Evolutionary conservation across 2,113 vertebrate genomes (phyloP).

Genomic region (Erinaceus europaeus): DNA sequence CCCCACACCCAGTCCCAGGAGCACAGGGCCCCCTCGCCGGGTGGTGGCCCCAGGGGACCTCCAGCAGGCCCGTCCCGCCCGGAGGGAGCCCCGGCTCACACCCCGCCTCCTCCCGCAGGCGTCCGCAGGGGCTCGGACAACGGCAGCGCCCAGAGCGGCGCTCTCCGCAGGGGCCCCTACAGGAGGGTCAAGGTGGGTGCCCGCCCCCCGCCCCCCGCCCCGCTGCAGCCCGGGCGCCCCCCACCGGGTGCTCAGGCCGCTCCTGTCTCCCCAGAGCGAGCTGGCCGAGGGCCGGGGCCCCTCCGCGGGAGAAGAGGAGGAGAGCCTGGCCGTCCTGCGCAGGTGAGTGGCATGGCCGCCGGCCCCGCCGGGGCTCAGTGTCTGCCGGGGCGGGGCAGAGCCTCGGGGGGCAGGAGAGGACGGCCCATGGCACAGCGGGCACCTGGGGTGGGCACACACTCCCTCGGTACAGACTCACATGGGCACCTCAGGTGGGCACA

Average conservation of each 20-base stretch:
- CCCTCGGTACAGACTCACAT: too few species aligned
- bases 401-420: neutral
- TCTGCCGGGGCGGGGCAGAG: neutral
- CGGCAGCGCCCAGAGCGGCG: slow-evolving; percentile 74
- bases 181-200: slow-evolving; percentile 85
- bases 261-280: slow-evolving; percentile 81
- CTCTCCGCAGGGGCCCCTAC: slow-evolving; percentile 79
- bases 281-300: slow-evolving; percentile 83
- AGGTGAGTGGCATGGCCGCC: slow-evolving; percentile 81
- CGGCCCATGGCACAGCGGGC: too few species aligned
- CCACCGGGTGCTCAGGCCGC: neutral
- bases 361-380: neutral
- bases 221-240: too few species aligned
- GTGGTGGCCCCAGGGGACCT: too few species aligned
- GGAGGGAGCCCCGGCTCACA: too few species aligned
- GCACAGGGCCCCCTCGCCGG: neutral
- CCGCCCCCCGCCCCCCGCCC: neutral
- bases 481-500: too few species aligned
- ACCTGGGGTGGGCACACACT: too few species aligned
- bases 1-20: neutral
- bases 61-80: too few species aligned
- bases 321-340: slow-evolving; percentile 93
- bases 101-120: slow-evolving; percentile 65
- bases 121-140: slow-evolving; percentile 82
- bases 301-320: slow-evolving; percentile 92